Conservation (phyloP, 35 echinoderm and acorn worm genomes). For the Stichopus chloronotus region DNA sequence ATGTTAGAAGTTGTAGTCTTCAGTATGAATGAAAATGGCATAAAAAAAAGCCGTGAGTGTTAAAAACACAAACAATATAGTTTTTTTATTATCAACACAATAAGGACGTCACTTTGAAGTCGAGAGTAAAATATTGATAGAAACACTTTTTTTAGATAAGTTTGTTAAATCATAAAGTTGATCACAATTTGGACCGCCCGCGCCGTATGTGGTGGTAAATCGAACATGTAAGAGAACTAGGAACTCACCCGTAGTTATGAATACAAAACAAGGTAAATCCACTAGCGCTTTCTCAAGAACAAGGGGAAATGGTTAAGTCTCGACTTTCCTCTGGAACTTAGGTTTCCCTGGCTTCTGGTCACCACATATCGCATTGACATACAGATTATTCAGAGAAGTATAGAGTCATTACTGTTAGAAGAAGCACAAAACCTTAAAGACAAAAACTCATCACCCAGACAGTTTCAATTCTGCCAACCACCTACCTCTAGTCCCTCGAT, state of each 20-base stretch:
- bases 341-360: too few relatives aligned
- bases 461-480: too few relatives aligned
- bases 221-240: neutral
- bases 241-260: neutral
- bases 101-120: conserved; percentile 13
- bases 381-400: too few relatives aligned
- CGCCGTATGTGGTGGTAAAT: neutral
- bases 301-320: neutral
- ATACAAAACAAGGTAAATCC: neutral
- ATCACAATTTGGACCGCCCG: neutral
- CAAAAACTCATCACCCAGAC: too few relatives aligned
- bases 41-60: neutral
- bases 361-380: too few relatives aligned
- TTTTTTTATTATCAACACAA: conserved; percentile 39
- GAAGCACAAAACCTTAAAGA: too few relatives aligned
- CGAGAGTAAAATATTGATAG: conserved; percentile 56
- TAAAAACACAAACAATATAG: conserved; percentile 21
- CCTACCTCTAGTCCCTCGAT: too few relatives aligned
- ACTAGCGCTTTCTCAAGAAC: neutral
- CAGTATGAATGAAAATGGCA: neutral
- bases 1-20: neutral
- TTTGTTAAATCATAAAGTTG: neutral
- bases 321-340: neutral
- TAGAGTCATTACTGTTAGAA: too few relatives aligned
- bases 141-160: neutral